Percentiles rank a stretch among this genome's conserved stretches.
Conservation (phyloP, 2,797 vertebrate species). For the Amphiprion clarkii region DNA sequence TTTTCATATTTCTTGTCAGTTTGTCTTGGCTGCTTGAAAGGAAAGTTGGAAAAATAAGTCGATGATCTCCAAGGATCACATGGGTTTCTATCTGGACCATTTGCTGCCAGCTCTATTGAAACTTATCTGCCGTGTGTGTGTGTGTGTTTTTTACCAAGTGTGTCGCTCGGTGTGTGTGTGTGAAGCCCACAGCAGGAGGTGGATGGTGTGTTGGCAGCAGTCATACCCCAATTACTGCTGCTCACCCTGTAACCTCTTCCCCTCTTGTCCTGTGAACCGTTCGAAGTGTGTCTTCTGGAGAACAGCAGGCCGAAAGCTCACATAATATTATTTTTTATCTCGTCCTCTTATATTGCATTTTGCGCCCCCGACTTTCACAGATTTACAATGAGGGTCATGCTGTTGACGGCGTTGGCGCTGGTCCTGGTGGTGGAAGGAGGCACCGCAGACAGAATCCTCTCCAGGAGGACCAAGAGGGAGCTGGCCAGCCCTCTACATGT, state of each 20-base stretch:
- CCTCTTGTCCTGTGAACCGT: slow-evolving; percentile 36
- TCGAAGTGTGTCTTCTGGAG: slow-evolving; percentile 8
- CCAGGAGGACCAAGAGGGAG: slow-evolving; percentile 87
- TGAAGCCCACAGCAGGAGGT: slow-evolving; percentile 21
- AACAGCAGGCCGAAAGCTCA: background rate
- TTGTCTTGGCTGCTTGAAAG: slow-evolving; percentile 61
- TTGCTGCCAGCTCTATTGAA: slow-evolving; percentile 43
- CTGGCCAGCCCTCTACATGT: slow-evolving; percentile 89
- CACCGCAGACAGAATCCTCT: slow-evolving; percentile 58
- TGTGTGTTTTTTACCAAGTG: slow-evolving; percentile 15
- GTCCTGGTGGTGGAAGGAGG: slow-evolving; percentile 74
- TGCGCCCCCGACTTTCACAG: slow-evolving; percentile 54
- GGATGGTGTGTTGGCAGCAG: slow-evolving; percentile 43
- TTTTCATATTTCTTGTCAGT: slow-evolving; percentile 60
- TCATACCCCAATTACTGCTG: slow-evolving; percentile 52
- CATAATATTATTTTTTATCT: background rate
- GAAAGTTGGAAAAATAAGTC: slow-evolving; percentile 48
- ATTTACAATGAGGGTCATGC: slow-evolving; percentile 74
- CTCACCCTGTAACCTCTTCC: slow-evolving; percentile 32
- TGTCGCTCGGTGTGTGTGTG: slow-evolving; percentile 28
- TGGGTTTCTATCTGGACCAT: slow-evolving; percentile 43
- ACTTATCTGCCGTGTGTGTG: slow-evolving; percentile 38
- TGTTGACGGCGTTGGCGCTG: slow-evolving; percentile 72
- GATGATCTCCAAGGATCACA: slow-evolving; percentile 55
- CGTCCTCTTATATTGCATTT: background rate